Evolutionary conservation across 1,140 invertebrate genomes (phyloP).

Genomic region (Cydia pomonella): DNA sequence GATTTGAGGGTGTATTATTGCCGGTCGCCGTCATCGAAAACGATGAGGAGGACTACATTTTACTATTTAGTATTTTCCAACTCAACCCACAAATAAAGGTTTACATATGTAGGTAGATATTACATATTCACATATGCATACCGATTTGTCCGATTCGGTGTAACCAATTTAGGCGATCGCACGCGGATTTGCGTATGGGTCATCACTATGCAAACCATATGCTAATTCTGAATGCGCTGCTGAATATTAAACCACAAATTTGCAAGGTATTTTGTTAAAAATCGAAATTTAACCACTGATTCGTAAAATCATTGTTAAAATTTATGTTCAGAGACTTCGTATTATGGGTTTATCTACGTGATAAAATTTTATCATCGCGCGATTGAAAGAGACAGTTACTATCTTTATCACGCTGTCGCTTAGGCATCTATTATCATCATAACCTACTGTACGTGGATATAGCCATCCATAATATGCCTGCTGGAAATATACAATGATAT

Average conservation of each 20-base stretch:
- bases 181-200: conserved; percentile 26
- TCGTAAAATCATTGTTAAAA: neutral
- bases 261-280: neutral
- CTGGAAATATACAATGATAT: too few species aligned
- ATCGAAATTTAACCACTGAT: conserved; percentile 5
- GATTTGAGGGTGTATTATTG: neutral
- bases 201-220: conserved; percentile 27
- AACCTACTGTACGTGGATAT: too few species aligned
- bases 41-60: too few species aligned
- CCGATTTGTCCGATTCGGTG: conserved; percentile 20
- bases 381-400: too few species aligned
- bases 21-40: too few species aligned
- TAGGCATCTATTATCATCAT: too few species aligned
- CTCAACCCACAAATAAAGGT: too few species aligned
- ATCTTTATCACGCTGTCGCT: too few species aligned
- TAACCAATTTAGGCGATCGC: conserved; percentile 27
- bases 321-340: too few species aligned
- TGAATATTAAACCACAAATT: conserved; percentile 23
- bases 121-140: neutral
- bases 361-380: too few species aligned
- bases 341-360: too few species aligned
- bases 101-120: neutral
- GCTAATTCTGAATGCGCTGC: conserved; percentile 10
- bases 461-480: too few species aligned
- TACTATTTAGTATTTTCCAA: neutral